A percentile compares a stretch with the other conserved stretches of the same genome.
Conservation (phyloP, 2,888 invertebrate genomes). For the Bedellia somnulentella region DNA sequence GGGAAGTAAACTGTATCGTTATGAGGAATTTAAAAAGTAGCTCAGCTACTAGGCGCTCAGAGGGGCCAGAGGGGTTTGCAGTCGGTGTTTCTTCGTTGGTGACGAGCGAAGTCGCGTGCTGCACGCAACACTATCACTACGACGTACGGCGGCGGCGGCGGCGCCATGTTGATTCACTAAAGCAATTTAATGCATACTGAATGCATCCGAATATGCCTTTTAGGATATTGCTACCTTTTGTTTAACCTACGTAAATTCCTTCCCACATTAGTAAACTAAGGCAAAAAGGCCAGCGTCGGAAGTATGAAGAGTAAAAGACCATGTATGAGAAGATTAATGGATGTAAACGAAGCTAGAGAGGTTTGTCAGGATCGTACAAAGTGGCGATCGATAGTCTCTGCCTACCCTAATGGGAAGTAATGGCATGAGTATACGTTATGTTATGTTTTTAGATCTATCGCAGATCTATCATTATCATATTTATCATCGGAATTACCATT, state of each 20-base stretch:
- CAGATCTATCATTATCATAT: too few species aligned
- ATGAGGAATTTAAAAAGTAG: not conserved
- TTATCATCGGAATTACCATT: too few species aligned
- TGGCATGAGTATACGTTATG: too few species aligned
- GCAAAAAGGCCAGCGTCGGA: not conserved
- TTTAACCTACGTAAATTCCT: not conserved
- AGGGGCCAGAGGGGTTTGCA: not conserved
- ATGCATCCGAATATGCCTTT: not conserved
- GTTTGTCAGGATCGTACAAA: too few species aligned
- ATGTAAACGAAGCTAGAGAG: too few species aligned
- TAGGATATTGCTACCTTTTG: not conserved
- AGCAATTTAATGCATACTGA: slow-evolving; percentile 1
- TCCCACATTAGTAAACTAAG: not conserved
- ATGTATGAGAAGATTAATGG: too few species aligned
- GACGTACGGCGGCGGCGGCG: not conserved
- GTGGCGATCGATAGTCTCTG: too few species aligned
- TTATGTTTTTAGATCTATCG: too few species aligned
- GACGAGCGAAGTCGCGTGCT: not conserved
- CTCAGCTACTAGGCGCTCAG: not conserved
- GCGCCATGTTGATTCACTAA: not conserved
- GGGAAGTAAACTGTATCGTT: not conserved
- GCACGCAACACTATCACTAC: not conserved
- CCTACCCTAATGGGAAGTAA: too few species aligned
- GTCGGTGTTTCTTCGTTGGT: not conserved
- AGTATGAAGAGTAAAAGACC: not conserved